Base-by-base conservation (phyloP, 1,140 invertebrate genomes). In the Reticulitermes speratus region DNA sequence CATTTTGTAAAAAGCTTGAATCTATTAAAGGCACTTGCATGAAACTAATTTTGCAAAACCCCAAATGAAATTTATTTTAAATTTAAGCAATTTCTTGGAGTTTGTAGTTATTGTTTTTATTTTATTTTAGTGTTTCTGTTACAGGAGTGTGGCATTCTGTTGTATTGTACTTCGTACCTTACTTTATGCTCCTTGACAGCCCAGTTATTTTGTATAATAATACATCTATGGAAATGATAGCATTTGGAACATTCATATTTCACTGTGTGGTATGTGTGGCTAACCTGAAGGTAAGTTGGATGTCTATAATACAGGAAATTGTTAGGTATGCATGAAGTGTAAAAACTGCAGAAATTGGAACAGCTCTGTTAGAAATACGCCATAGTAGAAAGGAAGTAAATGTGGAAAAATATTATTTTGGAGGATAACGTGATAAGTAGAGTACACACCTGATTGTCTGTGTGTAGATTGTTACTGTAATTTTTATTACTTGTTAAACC, bases 131-230 rank as follows among this genome's bases (percentile, higher is more conserved):
- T 7, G 5, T 87, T 93, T 87, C 90, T 89, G 84, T 90, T 89
- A 44, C 88, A 92, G 94, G 91, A 44, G 52, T 94, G 23, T 95
- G 93, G 93, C 94, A 95, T 87, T 90, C 92, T 1, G 30, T 90
- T 38, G 90, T 92, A 8, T 90, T 92, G 75, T 95, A 92, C 89
- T 94, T 93, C 89, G 90, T 92, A 32, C 88, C 92, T n/a, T 91
- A 90, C 84, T 87, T 90, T 75, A 87, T 90, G 23, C 91, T 92
- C 88, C 30, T 25, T 19, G 90, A 90, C 0, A 91, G 92, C 88
- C 89, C 91, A 16, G 88, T 92, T 12, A 89, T 88, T 87, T 87
- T 91, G 25, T 88, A 89, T 23, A 88, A 91, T 84, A 91, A 90
- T 48, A 90, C 91, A 30, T 87, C 90, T 3, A 88, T 90, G 25